Conservation (phyloP, 2,797 vertebrate genomes). For the Gallirallus australis region DNA sequence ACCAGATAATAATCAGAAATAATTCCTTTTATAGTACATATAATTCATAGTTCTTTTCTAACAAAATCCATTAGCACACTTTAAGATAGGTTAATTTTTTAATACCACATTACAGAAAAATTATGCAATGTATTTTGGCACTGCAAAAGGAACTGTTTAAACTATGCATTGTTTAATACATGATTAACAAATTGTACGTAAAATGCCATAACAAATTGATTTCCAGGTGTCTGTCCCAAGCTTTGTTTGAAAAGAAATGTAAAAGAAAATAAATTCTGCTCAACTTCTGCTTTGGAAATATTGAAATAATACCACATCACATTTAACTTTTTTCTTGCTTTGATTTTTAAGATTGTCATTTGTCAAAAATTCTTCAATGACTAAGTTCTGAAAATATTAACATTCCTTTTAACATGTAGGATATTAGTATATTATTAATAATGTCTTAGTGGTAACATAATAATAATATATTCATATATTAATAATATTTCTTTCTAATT, state of each 20-base stretch:
- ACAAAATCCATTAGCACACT: neutral
- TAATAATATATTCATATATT: neutral
- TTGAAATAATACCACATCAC: neutral
- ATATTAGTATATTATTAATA: neutral
- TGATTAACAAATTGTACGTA: neutral
- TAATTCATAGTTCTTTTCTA: neutral
- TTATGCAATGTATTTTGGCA: neutral
- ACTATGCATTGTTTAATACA: neutral
- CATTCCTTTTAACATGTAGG: neutral
- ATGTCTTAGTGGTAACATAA: too few relatives aligned
- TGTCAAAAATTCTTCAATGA: neutral
- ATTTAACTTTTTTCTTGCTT: neutral
- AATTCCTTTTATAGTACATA: neutral
- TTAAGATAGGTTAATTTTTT: neutral
- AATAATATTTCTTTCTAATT: neutral
- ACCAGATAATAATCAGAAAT: neutral
- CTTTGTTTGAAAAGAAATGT: neutral
- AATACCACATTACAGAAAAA: neutral
- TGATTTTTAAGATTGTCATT: neutral
- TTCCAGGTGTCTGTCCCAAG: neutral
- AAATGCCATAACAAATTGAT: neutral
- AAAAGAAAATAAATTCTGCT: neutral
- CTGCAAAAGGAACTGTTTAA: neutral
- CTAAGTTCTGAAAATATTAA: neutral
- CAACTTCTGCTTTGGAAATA: neutral